Conservation (phyloP, 2,113 vertebrate species). For the Cololabis saira region DNA sequence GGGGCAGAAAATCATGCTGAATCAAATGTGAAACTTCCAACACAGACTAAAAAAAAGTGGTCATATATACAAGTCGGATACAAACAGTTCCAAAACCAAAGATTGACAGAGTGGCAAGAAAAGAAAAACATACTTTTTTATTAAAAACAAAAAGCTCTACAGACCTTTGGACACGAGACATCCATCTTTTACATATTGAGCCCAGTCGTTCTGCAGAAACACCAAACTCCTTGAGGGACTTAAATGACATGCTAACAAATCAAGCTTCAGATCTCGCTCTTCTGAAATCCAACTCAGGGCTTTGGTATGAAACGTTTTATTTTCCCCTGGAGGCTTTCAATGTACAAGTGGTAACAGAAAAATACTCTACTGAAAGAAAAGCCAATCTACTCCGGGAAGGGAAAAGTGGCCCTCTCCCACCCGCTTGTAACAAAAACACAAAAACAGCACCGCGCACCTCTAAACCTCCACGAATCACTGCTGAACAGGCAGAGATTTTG, state of each 20-base stretch:
- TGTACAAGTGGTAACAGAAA: slow-evolving; percentile 35
- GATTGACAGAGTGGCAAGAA: background rate
- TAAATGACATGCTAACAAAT: slow-evolving; percentile 77
- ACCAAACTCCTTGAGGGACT: slow-evolving; percentile 78
- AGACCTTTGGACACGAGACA: slow-evolving; percentile 80
- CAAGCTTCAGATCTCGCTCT: slow-evolving; percentile 33
- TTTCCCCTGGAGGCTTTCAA: slow-evolving; percentile 19
- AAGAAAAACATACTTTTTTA: too few relatives aligned
- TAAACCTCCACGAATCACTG: slow-evolving; percentile 49
- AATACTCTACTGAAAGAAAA: slow-evolving; percentile 32
- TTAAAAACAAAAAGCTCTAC: slow-evolving; percentile 46
- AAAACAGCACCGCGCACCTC: slow-evolving; percentile 55
- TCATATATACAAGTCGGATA: too few relatives aligned
- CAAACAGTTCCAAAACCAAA: too few relatives aligned
- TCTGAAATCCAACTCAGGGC: slow-evolving; percentile 49
- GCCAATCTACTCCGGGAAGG: slow-evolving; percentile 25
- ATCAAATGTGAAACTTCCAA: background rate
- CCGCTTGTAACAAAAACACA: slow-evolving; percentile 36
- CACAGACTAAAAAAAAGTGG: background rate
- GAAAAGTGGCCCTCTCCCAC: slow-evolving; percentile 33
- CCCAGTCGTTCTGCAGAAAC: slow-evolving; percentile 79
- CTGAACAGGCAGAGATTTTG: slow-evolving; percentile 55
- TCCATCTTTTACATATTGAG: slow-evolving; percentile 80
- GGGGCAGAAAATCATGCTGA: background rate
- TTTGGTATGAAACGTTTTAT: slow-evolving; percentile 3